A percentile compares a stretch with the other conserved stretches of the same genome.
Conservation (phyloP, 2,113 vertebrate genomes). For the Aramus guarauna region DNA sequence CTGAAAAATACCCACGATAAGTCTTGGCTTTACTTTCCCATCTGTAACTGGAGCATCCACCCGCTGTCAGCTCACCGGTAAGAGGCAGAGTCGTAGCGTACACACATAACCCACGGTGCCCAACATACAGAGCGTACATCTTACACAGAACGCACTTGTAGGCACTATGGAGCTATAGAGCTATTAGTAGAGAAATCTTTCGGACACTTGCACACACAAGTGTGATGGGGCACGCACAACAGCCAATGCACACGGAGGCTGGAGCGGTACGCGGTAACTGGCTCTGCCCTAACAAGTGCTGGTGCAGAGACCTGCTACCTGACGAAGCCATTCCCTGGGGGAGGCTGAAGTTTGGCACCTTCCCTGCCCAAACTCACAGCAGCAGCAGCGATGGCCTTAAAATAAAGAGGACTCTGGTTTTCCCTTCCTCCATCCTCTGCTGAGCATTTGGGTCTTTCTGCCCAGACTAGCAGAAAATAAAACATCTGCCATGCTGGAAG, state of each 20-base stretch:
- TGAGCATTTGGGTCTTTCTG: background rate
- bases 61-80: fast-evolving
- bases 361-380: background rate
- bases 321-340: fast-evolving
- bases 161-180: background rate
- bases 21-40: background rate
- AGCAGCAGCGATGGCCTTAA: background rate
- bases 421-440: background rate
- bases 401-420: background rate
- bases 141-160: fast-evolving
- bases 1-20: background rate
- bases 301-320: background rate
- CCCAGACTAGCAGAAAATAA: background rate
- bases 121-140: fast-evolving
- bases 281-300: background rate
- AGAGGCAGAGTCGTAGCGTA: fast-evolving
- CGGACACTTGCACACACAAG: background rate
- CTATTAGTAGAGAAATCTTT: background rate
- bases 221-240: fast-evolving
- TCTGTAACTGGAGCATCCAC: too few species aligned
- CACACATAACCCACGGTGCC: fast-evolving
- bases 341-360: background rate
- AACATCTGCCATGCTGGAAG: background rate
- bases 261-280: fast-evolving
- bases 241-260: background rate